A percentile compares a stretch with the other conserved stretches of the same genome.
phyloP scores from a whole-genome alignment of 2,888 invertebrate species.

The Aricia artaxerxes region DNA sequence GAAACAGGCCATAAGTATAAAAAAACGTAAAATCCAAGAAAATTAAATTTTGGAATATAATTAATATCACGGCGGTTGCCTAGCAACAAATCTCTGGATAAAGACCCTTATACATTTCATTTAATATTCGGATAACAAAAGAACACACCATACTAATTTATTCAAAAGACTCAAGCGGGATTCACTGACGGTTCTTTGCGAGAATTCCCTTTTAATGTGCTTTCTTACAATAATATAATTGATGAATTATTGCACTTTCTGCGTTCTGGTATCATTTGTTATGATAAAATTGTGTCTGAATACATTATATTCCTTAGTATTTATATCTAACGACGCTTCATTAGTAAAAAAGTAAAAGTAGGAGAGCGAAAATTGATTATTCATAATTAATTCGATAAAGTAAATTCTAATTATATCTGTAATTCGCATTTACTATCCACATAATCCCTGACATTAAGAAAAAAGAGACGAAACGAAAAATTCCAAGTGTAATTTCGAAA shows the following conservation, averaged over 20 bases:
- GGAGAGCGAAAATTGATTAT: too few relatives aligned
- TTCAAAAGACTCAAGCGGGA: constrained; percentile 32
- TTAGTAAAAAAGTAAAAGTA: not conserved
- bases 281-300: not conserved
- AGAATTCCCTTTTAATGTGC: constrained; percentile 39
- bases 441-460: not conserved
- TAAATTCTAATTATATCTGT: too few relatives aligned
- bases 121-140: constrained; percentile 34
- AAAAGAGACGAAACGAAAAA: not conserved
- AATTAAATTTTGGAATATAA: constrained; percentile 12
- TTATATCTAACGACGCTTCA: too few relatives aligned
- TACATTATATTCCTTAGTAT: not conserved
- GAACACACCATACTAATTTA: constrained; percentile 35
- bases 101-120: constrained; percentile 33
- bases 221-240: constrained; percentile 14
- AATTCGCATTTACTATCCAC: not conserved
- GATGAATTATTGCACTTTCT: constrained; percentile 17
- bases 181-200: constrained; percentile 31
- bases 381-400: too few relatives aligned
- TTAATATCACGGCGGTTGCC: constrained; percentile 11
- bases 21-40: constrained; percentile 21
- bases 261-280: constrained; percentile 9
- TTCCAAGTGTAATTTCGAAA: not conserved
- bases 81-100: constrained; percentile 31
- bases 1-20: too few relatives aligned